These are phyloP conservation scores for Mesorhabditis belari DNA, from an alignment of 2,888 invertebrate species.

Conservation along the genomic window DNA sequence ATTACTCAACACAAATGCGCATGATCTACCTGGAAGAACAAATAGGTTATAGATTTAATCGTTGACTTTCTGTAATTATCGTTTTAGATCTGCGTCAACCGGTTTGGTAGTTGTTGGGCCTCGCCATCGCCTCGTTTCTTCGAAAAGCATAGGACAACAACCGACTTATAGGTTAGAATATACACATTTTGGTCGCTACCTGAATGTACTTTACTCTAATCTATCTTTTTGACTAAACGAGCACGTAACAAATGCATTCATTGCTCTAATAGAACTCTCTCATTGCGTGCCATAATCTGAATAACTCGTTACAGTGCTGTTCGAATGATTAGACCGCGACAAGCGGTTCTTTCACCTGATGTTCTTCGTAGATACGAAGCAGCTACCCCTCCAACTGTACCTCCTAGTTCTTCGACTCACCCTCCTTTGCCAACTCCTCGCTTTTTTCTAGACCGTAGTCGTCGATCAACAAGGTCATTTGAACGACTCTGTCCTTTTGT, in stretches of 20 bases:
- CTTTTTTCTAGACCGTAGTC: background rate
- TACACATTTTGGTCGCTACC: too few species aligned
- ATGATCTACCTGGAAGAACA: background rate
- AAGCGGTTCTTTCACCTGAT: constrained; percentile 48
- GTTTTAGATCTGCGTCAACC: constrained; percentile 26
- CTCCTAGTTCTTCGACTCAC: background rate
- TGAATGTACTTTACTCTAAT: too few species aligned
- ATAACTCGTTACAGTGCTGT: constrained; percentile 32
- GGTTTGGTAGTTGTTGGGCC: constrained; percentile 20
- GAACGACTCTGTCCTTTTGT: too few species aligned
- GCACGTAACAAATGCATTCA: too few species aligned
- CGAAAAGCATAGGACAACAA: constrained; percentile 18
- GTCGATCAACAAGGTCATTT: background rate
- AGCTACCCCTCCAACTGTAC: background rate
- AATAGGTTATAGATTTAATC: background rate
- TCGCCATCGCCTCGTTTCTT: constrained; percentile 21
- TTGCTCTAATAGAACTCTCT: too few species aligned
- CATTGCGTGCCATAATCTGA: too few species aligned
- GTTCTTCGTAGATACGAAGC: constrained; percentile 12
- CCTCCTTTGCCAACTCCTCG: background rate
- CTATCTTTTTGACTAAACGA: too few species aligned
- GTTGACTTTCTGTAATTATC: background rate
- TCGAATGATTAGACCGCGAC: constrained; percentile 46
- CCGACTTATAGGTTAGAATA: constrained; percentile 1
- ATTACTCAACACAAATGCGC: too few species aligned